phyloP scores from a whole-genome alignment of 2,888 invertebrate genomes.

The Drosophila nigricruria region DNA sequence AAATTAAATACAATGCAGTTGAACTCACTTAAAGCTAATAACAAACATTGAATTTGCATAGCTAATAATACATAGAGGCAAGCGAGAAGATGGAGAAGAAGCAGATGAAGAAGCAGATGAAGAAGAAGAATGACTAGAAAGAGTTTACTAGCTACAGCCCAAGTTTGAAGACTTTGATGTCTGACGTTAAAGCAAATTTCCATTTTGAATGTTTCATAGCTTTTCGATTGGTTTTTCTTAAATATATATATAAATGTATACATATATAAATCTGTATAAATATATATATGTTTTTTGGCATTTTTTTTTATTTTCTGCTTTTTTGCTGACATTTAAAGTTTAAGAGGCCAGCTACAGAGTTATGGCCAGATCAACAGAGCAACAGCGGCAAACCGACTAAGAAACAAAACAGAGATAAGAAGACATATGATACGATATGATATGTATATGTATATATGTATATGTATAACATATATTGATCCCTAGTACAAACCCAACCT shows the following conservation, averaged over 20 bases:
- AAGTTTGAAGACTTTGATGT: slow-evolving; percentile 37
- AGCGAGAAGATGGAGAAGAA: background rate
- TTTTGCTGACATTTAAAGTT: slow-evolving; percentile 79
- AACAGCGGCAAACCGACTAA: slow-evolving; percentile 5
- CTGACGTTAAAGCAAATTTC: slow-evolving; percentile 23
- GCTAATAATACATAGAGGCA: background rate
- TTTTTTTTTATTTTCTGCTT: slow-evolving; percentile 31
- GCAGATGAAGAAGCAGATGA: background rate
- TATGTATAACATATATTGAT: no score
- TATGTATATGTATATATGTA: background rate
- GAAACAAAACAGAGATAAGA: slow-evolving; percentile 4
- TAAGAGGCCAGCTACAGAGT: slow-evolving; percentile 68
- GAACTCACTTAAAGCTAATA: background rate
- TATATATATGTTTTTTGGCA: slow-evolving; percentile 9
- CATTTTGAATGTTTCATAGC: slow-evolving; percentile 32
- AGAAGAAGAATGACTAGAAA: background rate
- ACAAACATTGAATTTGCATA: slow-evolving; percentile 16
- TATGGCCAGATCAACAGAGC: slow-evolving; percentile 37
- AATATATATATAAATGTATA: background rate
- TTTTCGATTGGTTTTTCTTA: slow-evolving; percentile 6
- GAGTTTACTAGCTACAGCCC: background rate
- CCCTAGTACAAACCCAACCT: no score
- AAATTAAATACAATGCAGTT: background rate
- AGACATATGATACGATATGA: background rate
- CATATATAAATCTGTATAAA: background rate